phyloP scores from a whole-genome alignment of 2,113 vertebrate genomes.

The Phaethon lepturus region DNA sequence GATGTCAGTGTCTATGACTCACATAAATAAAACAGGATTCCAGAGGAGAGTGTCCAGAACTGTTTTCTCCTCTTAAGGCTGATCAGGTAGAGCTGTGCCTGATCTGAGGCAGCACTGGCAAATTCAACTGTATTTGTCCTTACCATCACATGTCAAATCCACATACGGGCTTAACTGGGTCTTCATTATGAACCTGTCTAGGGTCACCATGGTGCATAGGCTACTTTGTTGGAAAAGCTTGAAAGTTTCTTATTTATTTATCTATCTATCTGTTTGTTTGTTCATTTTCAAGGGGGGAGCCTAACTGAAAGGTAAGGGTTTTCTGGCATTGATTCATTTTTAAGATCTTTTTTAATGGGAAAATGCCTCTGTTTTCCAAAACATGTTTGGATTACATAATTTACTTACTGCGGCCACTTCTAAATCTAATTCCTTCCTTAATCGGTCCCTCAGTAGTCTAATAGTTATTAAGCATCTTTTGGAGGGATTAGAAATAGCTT shows the following conservation, averaged over 20 bases:
- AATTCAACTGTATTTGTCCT: neutral
- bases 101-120: neutral
- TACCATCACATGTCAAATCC: neutral
- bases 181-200: neutral
- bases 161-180: neutral
- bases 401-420: constrained; percentile 35
- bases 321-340: neutral
- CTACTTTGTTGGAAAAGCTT: neutral
- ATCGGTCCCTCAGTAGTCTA: constrained; percentile 59
- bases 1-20: neutral
- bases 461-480: constrained; percentile 68
- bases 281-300: neutral
- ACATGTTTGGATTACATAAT: constrained; percentile 3
- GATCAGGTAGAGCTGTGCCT: neutral
- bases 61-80: neutral
- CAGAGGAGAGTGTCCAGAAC: neutral
- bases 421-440: constrained; percentile 39
- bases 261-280: neutral
- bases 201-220: neutral
- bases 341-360: neutral
- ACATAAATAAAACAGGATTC: neutral
- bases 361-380: neutral
- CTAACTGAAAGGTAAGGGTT: neutral
- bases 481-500: constrained; percentile 60
- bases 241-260: neutral